Conservation (phyloP, 2,797 vertebrate species). For the Avahi laniger region DNA sequence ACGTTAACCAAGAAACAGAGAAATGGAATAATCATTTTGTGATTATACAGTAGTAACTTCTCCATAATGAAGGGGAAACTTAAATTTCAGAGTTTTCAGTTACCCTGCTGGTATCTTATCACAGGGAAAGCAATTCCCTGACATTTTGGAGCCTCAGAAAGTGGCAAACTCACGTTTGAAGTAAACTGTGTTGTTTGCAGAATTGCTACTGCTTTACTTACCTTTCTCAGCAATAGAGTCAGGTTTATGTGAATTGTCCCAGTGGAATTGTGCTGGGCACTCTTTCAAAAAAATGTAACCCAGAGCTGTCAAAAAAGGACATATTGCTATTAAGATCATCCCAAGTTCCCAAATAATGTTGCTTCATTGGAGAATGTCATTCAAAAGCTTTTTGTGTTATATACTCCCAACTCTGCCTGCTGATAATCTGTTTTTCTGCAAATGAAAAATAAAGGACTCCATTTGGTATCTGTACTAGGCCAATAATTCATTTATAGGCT, state of each 20-base stretch:
- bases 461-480: not conserved
- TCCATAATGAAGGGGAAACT: not conserved
- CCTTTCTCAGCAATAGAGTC: constrained; percentile 8
- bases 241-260: not conserved
- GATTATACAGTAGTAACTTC: not conserved
- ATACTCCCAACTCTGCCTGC: not conserved
- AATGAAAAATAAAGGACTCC: not conserved
- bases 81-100: constrained; percentile 10
- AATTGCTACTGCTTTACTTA: not conserved
- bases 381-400: not conserved
- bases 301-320: not conserved
- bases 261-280: not conserved
- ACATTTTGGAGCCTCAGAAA: not conserved
- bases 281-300: not conserved
- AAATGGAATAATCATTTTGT: not conserved
- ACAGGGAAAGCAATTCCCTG: not conserved
- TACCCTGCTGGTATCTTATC: not conserved
- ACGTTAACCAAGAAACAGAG: constrained; percentile 29
- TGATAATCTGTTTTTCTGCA: constrained; percentile 13
- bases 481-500: not conserved
- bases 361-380: not conserved
- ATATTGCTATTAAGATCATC: not conserved
- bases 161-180: not conserved
- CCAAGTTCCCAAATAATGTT: not conserved
- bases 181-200: not conserved